A percentile compares a stretch with the other conserved stretches of the same genome.
phyloP scores from a whole-genome alignment of 2,888 invertebrate genomes.

The Cryptophagus acutangulus region DNA sequence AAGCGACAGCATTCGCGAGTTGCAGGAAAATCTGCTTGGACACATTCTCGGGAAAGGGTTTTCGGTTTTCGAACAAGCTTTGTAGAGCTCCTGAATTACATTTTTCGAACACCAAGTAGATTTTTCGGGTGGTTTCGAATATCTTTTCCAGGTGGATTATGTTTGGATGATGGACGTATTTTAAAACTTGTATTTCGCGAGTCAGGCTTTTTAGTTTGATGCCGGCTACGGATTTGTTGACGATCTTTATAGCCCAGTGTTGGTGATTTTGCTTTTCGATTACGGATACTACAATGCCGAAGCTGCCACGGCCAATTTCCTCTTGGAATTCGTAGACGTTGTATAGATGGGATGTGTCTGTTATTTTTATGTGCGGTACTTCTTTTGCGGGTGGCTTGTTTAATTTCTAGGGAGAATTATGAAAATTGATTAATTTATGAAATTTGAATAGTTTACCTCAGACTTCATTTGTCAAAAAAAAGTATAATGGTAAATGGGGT shows the following conservation, averaged over 20 bases:
- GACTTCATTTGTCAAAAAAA: too few species aligned
- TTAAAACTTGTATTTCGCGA: constrained; percentile 53
- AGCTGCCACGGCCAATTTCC: constrained; percentile 46
- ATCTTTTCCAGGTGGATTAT: constrained; percentile 53
- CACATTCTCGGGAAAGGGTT: constrained; percentile 41
- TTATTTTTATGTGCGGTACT: constrained; percentile 37
- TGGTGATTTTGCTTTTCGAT: constrained; percentile 39
- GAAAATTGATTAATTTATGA: too few species aligned
- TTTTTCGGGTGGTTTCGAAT: constrained; percentile 52
- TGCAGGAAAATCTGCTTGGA: constrained; percentile 41
- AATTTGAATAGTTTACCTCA: too few species aligned
- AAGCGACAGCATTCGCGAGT: constrained; percentile 44
- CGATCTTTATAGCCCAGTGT: constrained; percentile 48
- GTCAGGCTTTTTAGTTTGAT: neutral
- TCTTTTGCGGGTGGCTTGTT: too few species aligned
- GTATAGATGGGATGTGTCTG: constrained; percentile 38
- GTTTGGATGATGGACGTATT: constrained; percentile 53
- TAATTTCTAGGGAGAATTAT: too few species aligned
- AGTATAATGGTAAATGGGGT: too few species aligned
- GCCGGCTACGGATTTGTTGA: constrained; percentile 36
- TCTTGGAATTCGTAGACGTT: constrained; percentile 42
- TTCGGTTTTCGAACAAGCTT: constrained; percentile 40
- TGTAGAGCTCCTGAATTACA: constrained; percentile 52
- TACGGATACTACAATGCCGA: constrained; percentile 45
- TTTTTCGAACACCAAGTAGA: constrained; percentile 54